phyloP scores from a whole-genome alignment of 2,888 invertebrate genomes.

The Uropetala carovei region DNA sequence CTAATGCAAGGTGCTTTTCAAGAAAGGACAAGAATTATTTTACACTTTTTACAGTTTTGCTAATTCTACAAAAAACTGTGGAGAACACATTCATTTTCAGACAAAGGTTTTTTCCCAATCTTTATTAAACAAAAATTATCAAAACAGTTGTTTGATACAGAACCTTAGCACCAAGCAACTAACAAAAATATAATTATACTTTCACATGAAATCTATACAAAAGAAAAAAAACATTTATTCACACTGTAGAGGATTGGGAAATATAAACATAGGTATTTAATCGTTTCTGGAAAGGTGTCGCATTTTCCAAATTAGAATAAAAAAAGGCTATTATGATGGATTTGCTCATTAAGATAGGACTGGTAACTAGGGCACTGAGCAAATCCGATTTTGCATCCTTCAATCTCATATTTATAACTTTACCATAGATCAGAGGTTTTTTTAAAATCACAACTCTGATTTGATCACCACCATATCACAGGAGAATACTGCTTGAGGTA shows the following conservation, averaged over 20 bases:
- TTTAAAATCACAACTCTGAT: slow-evolving; percentile 58
- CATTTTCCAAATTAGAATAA: not conserved
- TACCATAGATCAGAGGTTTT: slow-evolving; percentile 55
- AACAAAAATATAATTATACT: slow-evolving; percentile 14
- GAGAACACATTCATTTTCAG: not conserved
- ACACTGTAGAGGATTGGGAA: not conserved
- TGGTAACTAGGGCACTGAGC: slow-evolving; percentile 59
- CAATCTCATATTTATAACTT: slow-evolving; percentile 36
- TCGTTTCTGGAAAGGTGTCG: not conserved
- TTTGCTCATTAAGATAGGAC: slow-evolving; percentile 54
- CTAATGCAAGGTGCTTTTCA: not conserved
- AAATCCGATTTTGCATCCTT: slow-evolving; percentile 33
- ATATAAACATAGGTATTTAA: slow-evolving; percentile 31
- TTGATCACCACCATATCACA: slow-evolving; percentile 62
- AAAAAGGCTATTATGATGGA: slow-evolving; percentile 5
- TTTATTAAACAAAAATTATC: slow-evolving; percentile 33
- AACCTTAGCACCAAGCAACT: slow-evolving; percentile 32
- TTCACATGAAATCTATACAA: slow-evolving; percentile 14
- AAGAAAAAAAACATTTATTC: slow-evolving; percentile 9
- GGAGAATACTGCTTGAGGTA: slow-evolving; percentile 55
- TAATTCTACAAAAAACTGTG: not conserved
- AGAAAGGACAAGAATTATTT: not conserved
- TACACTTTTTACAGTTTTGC: not conserved
- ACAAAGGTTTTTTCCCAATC: not conserved
- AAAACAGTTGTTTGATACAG: slow-evolving; percentile 32